Base-by-base conservation (phyloP, 1,140 invertebrate species). In the Lerema accius region DNA sequence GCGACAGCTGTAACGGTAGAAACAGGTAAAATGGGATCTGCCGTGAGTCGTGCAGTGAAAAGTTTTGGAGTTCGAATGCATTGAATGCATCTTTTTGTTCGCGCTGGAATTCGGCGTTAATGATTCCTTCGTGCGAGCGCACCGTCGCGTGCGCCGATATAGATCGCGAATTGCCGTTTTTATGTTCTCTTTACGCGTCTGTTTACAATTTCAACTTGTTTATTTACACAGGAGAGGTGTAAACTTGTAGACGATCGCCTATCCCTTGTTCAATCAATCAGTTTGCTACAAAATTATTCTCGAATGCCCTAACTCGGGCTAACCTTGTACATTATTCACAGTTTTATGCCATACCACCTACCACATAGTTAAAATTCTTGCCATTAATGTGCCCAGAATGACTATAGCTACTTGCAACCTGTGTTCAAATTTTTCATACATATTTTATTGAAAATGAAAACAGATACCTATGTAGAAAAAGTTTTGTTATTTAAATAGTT, bases 171-270 rank as follows among this genome's bases (percentile, higher is more conserved):
- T 78, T 76, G 72, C 71, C 69, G 71, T 82, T 85, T 83, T 86
- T 79, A 82, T 77, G 83, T 77, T 80, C 76, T 70, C 74, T 77
- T n/a, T 76, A 76, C 78, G 78, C 67, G 68, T 68, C 49, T 89
- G 86, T 89, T 87, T 89, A 87, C 80, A 84, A 75, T 78, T 72
- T 74, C 65, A 76, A 72, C 77, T 80, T 89, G 83, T 89, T 89
- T 89, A 89, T 87, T 87, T 89, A 89, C 80, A 73, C 79, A 69
- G 68, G 50, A 67, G 71, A 67, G 58, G 55, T 62, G 53, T 50
- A 39, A 61, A 70, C 62, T 60, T 68, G 63, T 49, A 37, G 61
- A 63, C 59, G 49, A 65, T 23, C 19, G 19, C 19, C 19, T 23
- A 23, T 65, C 39, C 40, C 26, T 53, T 53, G 49, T 62, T 15